Evolutionary conservation across 2,888 invertebrate genomes (phyloP).

Genomic region (Phasia obesa): DNA sequence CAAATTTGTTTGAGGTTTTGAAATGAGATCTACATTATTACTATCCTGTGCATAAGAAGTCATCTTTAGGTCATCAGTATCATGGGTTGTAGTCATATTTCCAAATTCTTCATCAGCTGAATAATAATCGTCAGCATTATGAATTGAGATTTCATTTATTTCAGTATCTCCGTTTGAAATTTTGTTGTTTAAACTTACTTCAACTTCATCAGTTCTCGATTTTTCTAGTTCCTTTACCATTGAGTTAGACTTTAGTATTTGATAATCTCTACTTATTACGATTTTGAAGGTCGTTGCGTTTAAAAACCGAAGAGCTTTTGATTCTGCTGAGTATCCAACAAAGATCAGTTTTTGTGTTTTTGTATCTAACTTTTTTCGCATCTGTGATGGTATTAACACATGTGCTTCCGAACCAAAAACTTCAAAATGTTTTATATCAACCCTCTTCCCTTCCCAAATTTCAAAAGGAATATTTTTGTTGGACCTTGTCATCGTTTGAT

Average conservation of each 20-base stretch:
- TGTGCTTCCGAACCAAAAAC: constrained; percentile 31
- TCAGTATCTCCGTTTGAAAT: too few relatives aligned
- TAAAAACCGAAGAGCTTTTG: constrained; percentile 20
- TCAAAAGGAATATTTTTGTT: constrained; percentile 76
- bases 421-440: constrained; percentile 38
- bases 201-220: neutral
- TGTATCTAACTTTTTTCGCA: constrained; percentile 25
- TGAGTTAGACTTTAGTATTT: constrained; percentile 20
- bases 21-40: too few relatives aligned
- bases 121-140: too few relatives aligned
- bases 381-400: constrained; percentile 11
- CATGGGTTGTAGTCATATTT: too few relatives aligned
- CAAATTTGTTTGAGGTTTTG: neutral
- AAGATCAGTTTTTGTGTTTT: constrained; percentile 42
- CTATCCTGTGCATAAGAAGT: too few relatives aligned
- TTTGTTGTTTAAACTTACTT: too few relatives aligned
- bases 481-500: constrained; percentile 75
- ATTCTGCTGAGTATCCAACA: constrained; percentile 23
- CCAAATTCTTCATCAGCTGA: too few relatives aligned
- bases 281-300: neutral
- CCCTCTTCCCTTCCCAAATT: constrained; percentile 70
- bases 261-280: constrained; percentile 10
- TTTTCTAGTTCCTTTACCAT: neutral
- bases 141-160: too few relatives aligned
- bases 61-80: too few relatives aligned